Base-by-base conservation (phyloP, 2,113 vertebrate genomes). In the Zosterops lateralis region DNA sequence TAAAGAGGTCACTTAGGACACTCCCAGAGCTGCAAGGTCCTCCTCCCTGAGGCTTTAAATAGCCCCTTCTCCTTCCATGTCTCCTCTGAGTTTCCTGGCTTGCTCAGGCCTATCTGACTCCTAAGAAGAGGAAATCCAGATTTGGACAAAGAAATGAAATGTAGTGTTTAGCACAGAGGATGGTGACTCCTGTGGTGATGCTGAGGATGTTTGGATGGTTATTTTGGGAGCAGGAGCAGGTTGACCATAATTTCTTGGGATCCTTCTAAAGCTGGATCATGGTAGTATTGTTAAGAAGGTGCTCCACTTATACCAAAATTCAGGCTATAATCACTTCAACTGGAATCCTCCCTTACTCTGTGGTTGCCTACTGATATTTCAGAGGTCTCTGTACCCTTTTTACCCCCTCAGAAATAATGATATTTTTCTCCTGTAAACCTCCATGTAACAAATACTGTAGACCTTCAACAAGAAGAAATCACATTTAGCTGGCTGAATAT, bases 1-100 rank as follows among this genome's bases (percentile, higher is more conserved):
- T 96, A 93, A 97, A 92, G 92, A 81, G 92, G 94, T 97, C 94
- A 94, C 96, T 97, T 96, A 82, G 84, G 96, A 93, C 64, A 84
- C 77, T 93, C 54, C 61, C 74, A 76, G 60, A 92, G 81, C 67
- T 74, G 66, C 25, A 70, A 90, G 84, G 86, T 84, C 72, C 85
- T 92, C 53, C 60, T 87, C 79, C 88, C 60, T 2, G 18, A 79
- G 89, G 89, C 96, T 97, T 95, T 96, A 95, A 97, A 97, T 96
- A 95, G 92, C 77, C n/a, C 28, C 16, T 44, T 82, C 84, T 64
- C 54, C 28, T 78, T 87, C 84, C 54, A 26, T 15, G 28, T n/a
- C 83, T 64, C 47, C 57, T 45, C 94, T 45, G 31, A 36, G 45
- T 60, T 93, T 72, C 70, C 66, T 97, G 78, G 40, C 79, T 95